Base-by-base conservation (phyloP, 1,140 invertebrate species). In the Metaphire vulgaris region DNA sequence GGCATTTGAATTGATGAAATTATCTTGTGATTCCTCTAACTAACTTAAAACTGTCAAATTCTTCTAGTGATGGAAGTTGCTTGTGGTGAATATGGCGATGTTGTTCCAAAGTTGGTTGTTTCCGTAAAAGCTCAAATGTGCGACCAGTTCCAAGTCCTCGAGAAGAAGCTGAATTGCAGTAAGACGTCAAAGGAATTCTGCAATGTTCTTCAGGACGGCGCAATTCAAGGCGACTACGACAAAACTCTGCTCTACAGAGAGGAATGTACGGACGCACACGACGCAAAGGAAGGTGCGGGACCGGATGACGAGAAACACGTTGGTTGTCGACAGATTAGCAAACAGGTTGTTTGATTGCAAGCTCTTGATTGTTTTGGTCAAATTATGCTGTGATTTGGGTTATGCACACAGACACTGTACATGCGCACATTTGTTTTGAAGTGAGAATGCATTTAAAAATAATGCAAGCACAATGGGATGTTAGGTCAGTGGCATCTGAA, bases 31-130 rank as follows among this genome's bases (percentile, higher is more conserved):
- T n/a, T n/a, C n/a, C n/a, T n/a, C n/a, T n/a, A n/a, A n/a, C n/a
- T n/a, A n/a, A n/a, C n/a, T n/a, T n/a, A n/a, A n/a, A n/a, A n/a
- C n/a, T n/a, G n/a, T n/a, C n/a, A n/a, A n/a, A n/a, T n/a, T n/a
- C n/a, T 56, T 56, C 21, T 87, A 94, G 93, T 95, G 21, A 94
- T 96, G 90, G 94, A 97, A 86, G 93, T 97, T 29, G 93, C 94
- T 0, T 92, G 92, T 79, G 94, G 95, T 0, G 95, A 97, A 83
- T 93, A 95, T 83, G 95, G 95, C 0, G 93, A 92, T 82, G 85
- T 83, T 32, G 91, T 93, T 1, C 89, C 91, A 77, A 93, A 92
- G 83, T 87, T 97, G 68, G 92, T 94, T 30, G 89, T 90, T 79
- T 92, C 93, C 14, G 92, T 95, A 1, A 92, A 92, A 81, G 90